Conservation (phyloP, 1,140 invertebrate species). For the Pogonognathellus flavescens region DNA sequence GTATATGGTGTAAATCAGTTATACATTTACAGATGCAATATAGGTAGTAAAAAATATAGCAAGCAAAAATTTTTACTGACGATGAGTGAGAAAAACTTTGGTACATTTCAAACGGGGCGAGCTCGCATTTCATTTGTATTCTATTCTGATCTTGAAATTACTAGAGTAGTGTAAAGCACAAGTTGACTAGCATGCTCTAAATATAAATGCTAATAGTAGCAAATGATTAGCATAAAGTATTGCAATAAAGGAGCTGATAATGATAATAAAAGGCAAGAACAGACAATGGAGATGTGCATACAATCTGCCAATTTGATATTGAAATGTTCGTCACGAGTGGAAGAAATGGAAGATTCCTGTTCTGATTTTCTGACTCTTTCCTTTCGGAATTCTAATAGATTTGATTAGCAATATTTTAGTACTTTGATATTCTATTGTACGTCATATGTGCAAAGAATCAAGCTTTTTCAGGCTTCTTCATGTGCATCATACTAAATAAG, state of each 20-base stretch:
- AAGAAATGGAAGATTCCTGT: slow-evolving; percentile 32
- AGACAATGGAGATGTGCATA: too few species aligned
- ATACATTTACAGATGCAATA: too few species aligned
- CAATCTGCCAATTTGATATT: background rate
- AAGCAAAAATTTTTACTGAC: too few species aligned
- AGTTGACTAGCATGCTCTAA: slow-evolving; percentile 7
- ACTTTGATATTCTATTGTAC: background rate
- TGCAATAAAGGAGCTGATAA: background rate
- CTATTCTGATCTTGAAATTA: too few species aligned
- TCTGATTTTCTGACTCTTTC: background rate
- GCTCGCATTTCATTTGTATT: too few species aligned
- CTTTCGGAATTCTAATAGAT: background rate
- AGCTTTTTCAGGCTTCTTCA: too few species aligned
- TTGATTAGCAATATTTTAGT: background rate
- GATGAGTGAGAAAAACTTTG: too few species aligned
- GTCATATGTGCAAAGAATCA: background rate
- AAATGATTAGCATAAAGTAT: background rate
- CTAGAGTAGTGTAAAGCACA: too few species aligned
- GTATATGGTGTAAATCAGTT: too few species aligned
- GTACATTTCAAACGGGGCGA: too few species aligned
- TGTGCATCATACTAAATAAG: too few species aligned
- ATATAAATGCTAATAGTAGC: background rate
- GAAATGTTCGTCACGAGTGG: slow-evolving; percentile 33
- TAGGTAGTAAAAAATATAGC: too few species aligned
- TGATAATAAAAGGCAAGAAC: background rate